Evolutionary conservation across 2,113 vertebrate species (phyloP).

Genomic region (Macroglossus sobrinus): DNA sequence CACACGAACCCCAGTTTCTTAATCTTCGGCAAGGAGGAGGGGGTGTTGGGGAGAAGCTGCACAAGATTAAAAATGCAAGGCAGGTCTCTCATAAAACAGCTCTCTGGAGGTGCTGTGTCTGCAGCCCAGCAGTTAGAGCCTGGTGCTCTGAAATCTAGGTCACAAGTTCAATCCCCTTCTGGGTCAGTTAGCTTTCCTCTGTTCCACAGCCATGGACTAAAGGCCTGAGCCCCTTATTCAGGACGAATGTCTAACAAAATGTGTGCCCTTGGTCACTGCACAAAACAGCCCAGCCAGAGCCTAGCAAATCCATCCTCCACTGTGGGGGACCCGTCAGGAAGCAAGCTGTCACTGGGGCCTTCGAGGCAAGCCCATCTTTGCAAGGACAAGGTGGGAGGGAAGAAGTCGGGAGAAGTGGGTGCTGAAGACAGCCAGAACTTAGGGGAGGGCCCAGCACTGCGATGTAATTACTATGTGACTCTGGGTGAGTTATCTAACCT

Average conservation of each 20-base stretch:
- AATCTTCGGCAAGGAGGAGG: conserved; percentile 34
- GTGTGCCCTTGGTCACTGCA: conserved; percentile 66
- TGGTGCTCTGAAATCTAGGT: conserved; percentile 60
- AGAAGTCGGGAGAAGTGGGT: too few species aligned
- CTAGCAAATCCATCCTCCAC: conserved; percentile 49
- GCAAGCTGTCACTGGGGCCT: neutral
- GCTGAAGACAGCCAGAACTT: neutral
- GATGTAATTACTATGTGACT: neutral
- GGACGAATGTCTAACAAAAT: conserved; percentile 67
- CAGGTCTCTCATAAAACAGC: neutral
- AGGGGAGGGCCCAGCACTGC: too few species aligned
- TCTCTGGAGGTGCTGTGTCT: neutral
- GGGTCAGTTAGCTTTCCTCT: conserved; percentile 75
- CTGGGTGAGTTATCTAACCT: neutral
- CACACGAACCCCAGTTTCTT: conserved; percentile 42
- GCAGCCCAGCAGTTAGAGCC: neutral
- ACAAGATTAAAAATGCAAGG: conserved; percentile 47
- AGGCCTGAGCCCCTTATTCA: conserved; percentile 70
- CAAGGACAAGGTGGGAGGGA: neutral
- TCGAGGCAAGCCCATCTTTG: neutral
- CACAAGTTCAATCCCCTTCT: conserved; percentile 79
- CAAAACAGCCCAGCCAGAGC: conserved; percentile 60
- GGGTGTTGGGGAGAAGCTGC: neutral
- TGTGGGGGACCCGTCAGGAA: neutral
- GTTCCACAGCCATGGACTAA: conserved; percentile 58